Evolutionary conservation across 2,797 vertebrate species (phyloP).

Genomic region (Lepilemur septentrionalis): DNA sequence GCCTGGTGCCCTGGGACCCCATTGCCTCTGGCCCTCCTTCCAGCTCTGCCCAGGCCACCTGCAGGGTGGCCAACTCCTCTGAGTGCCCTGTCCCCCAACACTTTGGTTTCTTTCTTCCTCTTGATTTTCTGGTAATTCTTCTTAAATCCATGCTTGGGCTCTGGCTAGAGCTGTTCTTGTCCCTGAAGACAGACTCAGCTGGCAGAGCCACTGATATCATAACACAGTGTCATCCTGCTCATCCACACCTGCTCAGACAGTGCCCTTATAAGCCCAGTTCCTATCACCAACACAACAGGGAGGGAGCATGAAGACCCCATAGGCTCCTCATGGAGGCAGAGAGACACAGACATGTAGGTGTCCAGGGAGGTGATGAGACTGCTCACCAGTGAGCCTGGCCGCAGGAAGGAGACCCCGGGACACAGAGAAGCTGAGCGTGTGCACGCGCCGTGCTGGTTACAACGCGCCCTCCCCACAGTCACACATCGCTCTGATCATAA

Average conservation of each 20-base stretch:
- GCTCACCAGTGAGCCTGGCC: neutral
- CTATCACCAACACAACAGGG: neutral
- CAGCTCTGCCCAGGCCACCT: neutral
- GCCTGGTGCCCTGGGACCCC: neutral
- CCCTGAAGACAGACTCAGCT: neutral
- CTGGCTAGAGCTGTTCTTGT: neutral
- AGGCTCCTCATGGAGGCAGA: neutral
- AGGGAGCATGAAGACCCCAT: neutral
- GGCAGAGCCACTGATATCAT: neutral
- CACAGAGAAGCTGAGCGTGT: accelerated
- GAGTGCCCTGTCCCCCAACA: neutral
- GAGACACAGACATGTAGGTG: neutral
- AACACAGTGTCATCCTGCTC: accelerated
- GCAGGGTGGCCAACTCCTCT: neutral
- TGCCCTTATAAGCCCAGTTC: neutral
- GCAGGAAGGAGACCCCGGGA: neutral
- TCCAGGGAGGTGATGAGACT: neutral
- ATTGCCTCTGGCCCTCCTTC: neutral
- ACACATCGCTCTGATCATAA: neutral
- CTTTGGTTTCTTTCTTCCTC: neutral
- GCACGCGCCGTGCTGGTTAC: accelerated
- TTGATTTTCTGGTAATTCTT: neutral
- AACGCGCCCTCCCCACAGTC: neutral
- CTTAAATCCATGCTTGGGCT: neutral
- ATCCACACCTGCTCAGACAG: neutral